Base-by-base conservation (phyloP, 2,113 vertebrate genomes). In the Scortum barcoo region DNA sequence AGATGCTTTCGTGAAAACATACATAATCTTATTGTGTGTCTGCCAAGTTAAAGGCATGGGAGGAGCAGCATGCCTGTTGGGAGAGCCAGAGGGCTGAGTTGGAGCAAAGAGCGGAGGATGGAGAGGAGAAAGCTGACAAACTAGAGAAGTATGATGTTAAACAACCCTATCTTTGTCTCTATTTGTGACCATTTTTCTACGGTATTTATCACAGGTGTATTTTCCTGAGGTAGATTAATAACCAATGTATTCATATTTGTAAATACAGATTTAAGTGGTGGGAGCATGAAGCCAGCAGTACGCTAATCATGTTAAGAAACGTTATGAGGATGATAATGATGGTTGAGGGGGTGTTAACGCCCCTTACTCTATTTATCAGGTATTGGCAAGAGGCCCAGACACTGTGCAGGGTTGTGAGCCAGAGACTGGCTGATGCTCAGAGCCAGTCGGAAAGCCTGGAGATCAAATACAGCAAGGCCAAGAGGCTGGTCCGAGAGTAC, bases 331-430 rank as follows among this genome's bases (percentile, higher is more conserved):
- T 44, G 26, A 81, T 54, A 42, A 42, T 69, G 24, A 62, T 54
- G 24, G 28, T 69, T 66, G 7, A 20, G 19, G 67, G 38, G 46
- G 66, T 79, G n/a, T 54, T 78, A 36, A 73, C 53, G 16, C 83
- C 51, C 63, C 63, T 54, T n/a, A n/a, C 56, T 82, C 5, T 88
- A 4, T 74, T 68, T 40, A 48, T 79, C 78, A 94, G 94, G 85
- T 97, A 97, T 76, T 98, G 97, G 97, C 95, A 97, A 76, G 97
- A 98, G 86, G 96, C 97, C 87, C 97, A 98, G 91, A 96, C 94
- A 28, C 93, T 98, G 74, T 97, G 97, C 90, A 96, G 97, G 92
- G 96, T 96, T 22, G 96, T 97, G 84, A 97, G 96, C 81, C 97
- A 98, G 76, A 95, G 95, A 88, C 91, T 97, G 79, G 95, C 96